Percentiles rank a stretch among this genome's conserved stretches.
Evolutionary conservation across 1,140 invertebrate species (phyloP).

Genomic region (Pissodes strobi): DNA sequence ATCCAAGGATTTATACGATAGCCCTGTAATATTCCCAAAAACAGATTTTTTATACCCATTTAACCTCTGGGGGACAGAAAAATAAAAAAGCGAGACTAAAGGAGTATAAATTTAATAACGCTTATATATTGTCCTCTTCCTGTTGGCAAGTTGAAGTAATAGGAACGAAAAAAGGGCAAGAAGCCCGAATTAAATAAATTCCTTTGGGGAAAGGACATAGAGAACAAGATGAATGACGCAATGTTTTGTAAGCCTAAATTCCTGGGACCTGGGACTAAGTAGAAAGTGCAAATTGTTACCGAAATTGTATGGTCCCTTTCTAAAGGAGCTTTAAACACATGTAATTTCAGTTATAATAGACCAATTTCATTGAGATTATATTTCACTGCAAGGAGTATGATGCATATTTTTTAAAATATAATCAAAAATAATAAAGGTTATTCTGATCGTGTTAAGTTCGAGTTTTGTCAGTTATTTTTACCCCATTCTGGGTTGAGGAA

Average conservation of each 20-base stretch:
- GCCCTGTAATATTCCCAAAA: no score
- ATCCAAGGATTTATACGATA: no score
- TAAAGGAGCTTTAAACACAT: no score
- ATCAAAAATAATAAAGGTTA: no score
- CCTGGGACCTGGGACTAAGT: neutral
- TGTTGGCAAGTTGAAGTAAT: conserved; percentile 9
- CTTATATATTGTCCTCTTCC: conserved; percentile 12
- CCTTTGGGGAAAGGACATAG: conserved; percentile 15
- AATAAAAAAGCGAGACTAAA: no score
- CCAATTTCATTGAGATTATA: no score
- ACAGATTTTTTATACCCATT: neutral
- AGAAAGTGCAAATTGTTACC: conserved; percentile 1
- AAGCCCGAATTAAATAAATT: conserved; percentile 17
- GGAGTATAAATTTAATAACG: conserved; percentile 18
- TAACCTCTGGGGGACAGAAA: neutral
- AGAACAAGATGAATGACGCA: conserved; percentile 12
- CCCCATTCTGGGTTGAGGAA: no score
- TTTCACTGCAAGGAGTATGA: no score
- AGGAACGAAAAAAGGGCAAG: conserved; percentile 16
- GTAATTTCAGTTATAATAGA: no score
- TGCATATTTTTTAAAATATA: no score
- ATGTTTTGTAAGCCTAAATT: conserved; percentile 11
- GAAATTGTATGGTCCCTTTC: neutral
- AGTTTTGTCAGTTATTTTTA: no score
- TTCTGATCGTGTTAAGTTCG: no score